phyloP scores from a whole-genome alignment of 92 coral and sea anemone genomes.

The Bergia sp. region DNA sequence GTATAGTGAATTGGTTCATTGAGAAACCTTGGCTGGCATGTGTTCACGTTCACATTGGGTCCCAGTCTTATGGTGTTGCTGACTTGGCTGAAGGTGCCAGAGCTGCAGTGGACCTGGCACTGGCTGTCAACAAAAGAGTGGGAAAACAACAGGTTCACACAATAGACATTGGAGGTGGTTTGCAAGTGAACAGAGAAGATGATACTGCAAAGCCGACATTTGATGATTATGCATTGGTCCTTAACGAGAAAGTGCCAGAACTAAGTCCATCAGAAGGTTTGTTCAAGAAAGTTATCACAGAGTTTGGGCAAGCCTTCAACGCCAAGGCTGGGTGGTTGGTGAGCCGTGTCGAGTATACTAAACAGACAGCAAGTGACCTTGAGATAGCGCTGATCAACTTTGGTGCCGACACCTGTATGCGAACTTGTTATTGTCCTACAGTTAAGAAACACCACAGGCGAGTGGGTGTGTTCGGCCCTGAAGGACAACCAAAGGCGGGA shows the following conservation, averaged over 20 bases:
- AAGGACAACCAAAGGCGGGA: slow-evolving; percentile 79
- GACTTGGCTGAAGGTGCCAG: slow-evolving; percentile 72
- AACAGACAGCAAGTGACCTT: slow-evolving; percentile 63
- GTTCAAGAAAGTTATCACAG: slow-evolving; percentile 85
- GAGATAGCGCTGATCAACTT: slow-evolving; percentile 73
- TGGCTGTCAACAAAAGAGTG: slow-evolving; percentile 76
- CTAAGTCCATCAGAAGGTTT: slow-evolving; percentile 79
- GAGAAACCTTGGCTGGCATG: slow-evolving; percentile 80
- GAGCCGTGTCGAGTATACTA: slow-evolving; percentile 91
- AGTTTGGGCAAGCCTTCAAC: slow-evolving; percentile 86
- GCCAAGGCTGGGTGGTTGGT: slow-evolving; percentile 94
- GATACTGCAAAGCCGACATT: slow-evolving; percentile 73
- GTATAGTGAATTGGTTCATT: slow-evolving; percentile 70
- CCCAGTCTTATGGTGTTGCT: slow-evolving; percentile 81
- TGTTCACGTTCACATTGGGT: slow-evolving; percentile 88
- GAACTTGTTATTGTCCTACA: slow-evolving; percentile 84
- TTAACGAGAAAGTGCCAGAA: slow-evolving; percentile 80
- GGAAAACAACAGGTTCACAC: slow-evolving; percentile 77
- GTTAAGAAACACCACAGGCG: slow-evolving; percentile 82
- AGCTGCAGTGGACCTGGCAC: slow-evolving; percentile 78
- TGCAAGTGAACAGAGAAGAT: slow-evolving; percentile 85
- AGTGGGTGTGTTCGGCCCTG: slow-evolving; percentile 72
- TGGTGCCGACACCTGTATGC: slow-evolving; percentile 89
- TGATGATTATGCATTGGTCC: slow-evolving; percentile 74
- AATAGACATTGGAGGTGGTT: slow-evolving; percentile 94